These are phyloP conservation scores for Anadara kagoshimensis DNA, from an alignment of 1,140 invertebrate genomes.

Conservation along the genomic window DNA sequence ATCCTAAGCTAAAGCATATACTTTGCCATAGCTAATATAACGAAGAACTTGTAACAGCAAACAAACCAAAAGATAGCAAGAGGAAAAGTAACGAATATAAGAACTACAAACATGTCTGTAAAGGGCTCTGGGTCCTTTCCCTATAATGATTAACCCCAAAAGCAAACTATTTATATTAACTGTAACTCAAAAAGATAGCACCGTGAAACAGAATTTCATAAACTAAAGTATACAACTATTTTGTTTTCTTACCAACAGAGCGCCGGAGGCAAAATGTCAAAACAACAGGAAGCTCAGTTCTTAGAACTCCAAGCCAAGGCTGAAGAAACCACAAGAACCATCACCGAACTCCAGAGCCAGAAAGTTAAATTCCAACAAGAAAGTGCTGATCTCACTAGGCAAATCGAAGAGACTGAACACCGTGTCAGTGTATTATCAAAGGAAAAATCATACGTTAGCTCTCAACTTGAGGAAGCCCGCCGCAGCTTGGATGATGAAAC, in stretches of 20 bases:
- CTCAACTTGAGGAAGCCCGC: slow-evolving; percentile 97
- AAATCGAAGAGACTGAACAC: slow-evolving; percentile 96
- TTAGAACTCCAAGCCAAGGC: slow-evolving; percentile 96
- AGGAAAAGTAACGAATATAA: no score
- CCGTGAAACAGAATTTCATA: no score
- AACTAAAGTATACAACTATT: background rate
- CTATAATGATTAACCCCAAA: no score
- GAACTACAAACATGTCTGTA: no score
- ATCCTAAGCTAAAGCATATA: no score
- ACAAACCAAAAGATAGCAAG: no score
- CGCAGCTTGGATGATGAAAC: slow-evolving; percentile 96
- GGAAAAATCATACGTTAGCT: slow-evolving; percentile 94
- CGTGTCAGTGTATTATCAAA: slow-evolving; percentile 96
- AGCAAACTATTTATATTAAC: no score
- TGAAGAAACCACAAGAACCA: slow-evolving; percentile 77
- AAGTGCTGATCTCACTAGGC: slow-evolving; percentile 93
- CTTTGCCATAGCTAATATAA: no score
- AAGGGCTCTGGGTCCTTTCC: no score
- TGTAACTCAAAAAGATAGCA: no score
- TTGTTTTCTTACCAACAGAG: slow-evolving; percentile 76
- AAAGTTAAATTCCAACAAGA: slow-evolving; percentile 82
- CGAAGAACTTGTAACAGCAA: no score
- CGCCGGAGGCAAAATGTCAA: slow-evolving; percentile 96
- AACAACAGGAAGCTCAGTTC: slow-evolving; percentile 95
- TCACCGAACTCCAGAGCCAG: slow-evolving; percentile 62